Conservation (phyloP, 2,797 vertebrate genomes). For the Bovichtus diacanthus region DNA sequence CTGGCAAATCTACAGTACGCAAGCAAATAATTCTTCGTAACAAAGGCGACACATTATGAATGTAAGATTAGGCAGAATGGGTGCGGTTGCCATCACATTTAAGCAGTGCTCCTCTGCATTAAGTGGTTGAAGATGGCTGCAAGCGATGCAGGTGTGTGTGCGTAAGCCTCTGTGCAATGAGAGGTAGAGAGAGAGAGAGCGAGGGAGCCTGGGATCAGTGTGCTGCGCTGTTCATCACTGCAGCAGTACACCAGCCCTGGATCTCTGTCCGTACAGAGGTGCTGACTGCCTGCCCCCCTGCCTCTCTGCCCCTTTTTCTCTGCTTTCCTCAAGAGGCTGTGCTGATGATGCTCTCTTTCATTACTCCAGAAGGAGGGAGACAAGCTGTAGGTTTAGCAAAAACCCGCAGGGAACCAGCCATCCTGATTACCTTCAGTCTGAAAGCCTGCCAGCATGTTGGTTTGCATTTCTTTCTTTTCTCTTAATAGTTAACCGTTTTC, state of each 20-base stretch:
- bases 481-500: slow-evolving; percentile 53
- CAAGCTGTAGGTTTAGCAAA: slow-evolving; percentile 68
- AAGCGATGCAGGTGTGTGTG: slow-evolving; percentile 83
- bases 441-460: slow-evolving; percentile 49
- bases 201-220: slow-evolving; percentile 76
- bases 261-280: slow-evolving; percentile 72
- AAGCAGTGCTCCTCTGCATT: slow-evolving; percentile 81
- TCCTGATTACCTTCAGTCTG: slow-evolving; percentile 62
- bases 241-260: slow-evolving; percentile 78
- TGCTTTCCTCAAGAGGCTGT: slow-evolving; percentile 66
- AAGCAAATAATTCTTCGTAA: slow-evolving; percentile 73
- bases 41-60: slow-evolving; percentile 74
- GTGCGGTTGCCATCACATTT: slow-evolving; percentile 76
- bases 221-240: slow-evolving; percentile 84
- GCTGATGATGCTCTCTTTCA: slow-evolving; percentile 77
- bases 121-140: slow-evolving; percentile 82
- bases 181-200: slow-evolving; percentile 64
- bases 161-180: slow-evolving; percentile 70
- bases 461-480: slow-evolving; percentile 43
- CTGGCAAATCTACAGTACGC: slow-evolving; percentile 71
- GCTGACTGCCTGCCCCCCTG: slow-evolving; percentile 67
- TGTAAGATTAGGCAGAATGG: slow-evolving; percentile 75
- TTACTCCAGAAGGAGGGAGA: slow-evolving; percentile 64
- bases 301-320: slow-evolving; percentile 59
- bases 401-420: slow-evolving; percentile 66